Evolutionary conservation across 2,888 invertebrate genomes (phyloP).

Genomic region (Silvanus unidentatus): DNA sequence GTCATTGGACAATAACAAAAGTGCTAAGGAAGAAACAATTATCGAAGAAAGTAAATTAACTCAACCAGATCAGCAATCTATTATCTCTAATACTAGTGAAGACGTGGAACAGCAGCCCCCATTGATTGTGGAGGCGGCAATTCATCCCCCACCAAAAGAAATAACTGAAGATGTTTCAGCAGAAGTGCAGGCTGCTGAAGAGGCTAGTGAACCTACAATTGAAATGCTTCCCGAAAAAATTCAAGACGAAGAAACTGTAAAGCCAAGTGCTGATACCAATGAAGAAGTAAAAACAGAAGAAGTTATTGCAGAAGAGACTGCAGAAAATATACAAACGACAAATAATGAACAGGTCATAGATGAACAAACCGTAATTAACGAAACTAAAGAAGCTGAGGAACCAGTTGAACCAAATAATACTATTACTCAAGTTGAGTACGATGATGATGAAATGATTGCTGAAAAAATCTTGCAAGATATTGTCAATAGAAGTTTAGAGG

Average conservation of each 20-base stretch:
- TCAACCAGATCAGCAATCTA: slow-evolving; percentile 29
- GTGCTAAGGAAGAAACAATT: not conserved
- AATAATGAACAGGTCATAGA: no score
- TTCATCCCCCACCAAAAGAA: slow-evolving; percentile 40
- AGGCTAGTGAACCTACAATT: no score
- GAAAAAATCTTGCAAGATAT: no score
- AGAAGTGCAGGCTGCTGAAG: not conserved
- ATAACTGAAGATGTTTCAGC: slow-evolving; percentile 13
- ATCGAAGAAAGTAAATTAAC: not conserved
- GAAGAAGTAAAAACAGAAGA: slow-evolving; percentile 11
- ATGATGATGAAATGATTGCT: no score
- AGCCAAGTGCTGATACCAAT: slow-evolving; percentile 11
- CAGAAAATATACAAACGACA: no score
- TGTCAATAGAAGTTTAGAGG: not conserved
- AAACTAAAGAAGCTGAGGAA: no score
- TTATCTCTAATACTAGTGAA: slow-evolving; percentile 40
- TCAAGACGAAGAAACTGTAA: slow-evolving; percentile 7
- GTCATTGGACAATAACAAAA: slow-evolving; percentile 23
- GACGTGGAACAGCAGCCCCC: slow-evolving; percentile 36
- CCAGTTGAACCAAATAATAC: no score
- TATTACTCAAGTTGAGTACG: no score
- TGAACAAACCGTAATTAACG: no score
- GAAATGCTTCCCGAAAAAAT: slow-evolving; percentile 29
- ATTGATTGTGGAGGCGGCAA: slow-evolving; percentile 40
- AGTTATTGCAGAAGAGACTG: slow-evolving; percentile 9